A percentile compares a stretch with the other conserved stretches of the same genome.
phyloP scores from a whole-genome alignment of 2,888 invertebrate genomes.

The Hirtodrosophila confusa region DNA sequence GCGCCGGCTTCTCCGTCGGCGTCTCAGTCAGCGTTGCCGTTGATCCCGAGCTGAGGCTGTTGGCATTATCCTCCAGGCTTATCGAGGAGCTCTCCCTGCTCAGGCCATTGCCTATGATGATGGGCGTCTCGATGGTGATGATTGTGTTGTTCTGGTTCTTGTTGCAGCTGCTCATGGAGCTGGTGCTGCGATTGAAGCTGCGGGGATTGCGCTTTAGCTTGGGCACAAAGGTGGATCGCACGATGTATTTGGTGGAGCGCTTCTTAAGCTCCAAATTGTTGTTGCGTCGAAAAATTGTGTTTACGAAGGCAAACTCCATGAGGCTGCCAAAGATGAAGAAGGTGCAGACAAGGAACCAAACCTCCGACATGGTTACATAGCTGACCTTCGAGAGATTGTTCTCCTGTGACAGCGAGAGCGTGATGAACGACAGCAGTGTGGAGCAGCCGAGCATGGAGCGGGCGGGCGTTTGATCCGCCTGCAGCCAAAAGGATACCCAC shows the following conservation, averaged over 20 bases:
- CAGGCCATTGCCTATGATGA: slow-evolving; percentile 86
- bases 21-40: slow-evolving; percentile 31
- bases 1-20: slow-evolving; percentile 49
- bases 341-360: slow-evolving; percentile 94
- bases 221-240: slow-evolving; percentile 93
- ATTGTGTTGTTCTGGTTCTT: slow-evolving; percentile 68
- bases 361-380: slow-evolving; percentile 94
- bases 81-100: slow-evolving; percentile 49
- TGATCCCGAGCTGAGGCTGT: slow-evolving; percentile 40
- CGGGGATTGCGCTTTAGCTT: slow-evolving; percentile 88
- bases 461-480: slow-evolving; percentile 93
- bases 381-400: slow-evolving; percentile 94
- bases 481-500: slow-evolving; percentile 95
- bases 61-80: slow-evolving; percentile 53
- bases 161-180: slow-evolving; percentile 77
- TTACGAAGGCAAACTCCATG: slow-evolving; percentile 95
- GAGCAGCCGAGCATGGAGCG: slow-evolving; percentile 92
- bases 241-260: slow-evolving; percentile 91
- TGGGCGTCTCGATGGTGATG: slow-evolving; percentile 84
- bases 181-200: slow-evolving; percentile 84
- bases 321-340: slow-evolving; percentile 93
- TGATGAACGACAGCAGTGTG: slow-evolving; percentile 94
- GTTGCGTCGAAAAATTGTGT: slow-evolving; percentile 94
- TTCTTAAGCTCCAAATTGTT: slow-evolving; percentile 83
- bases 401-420: slow-evolving; percentile 92